These are phyloP conservation scores for Cantharis rufa DNA, from an alignment of 2,888 invertebrate species.

Conservation along the genomic window DNA sequence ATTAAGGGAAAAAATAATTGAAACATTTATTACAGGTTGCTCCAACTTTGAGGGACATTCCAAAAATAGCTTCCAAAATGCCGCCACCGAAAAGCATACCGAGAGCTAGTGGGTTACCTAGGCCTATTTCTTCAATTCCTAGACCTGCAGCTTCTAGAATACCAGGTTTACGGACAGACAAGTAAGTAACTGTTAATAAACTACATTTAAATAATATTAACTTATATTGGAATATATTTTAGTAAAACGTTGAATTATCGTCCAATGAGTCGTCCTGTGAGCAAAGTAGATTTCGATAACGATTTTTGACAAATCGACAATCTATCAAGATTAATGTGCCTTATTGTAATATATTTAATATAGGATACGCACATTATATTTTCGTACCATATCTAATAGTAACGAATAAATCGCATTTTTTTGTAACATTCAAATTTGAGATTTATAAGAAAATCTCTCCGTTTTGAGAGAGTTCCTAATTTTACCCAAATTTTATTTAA, in stretches of 20 bases:
- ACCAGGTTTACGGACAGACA: slow-evolving; percentile 46
- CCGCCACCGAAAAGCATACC: slow-evolving; percentile 30
- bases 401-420: neutral
- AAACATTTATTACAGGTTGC: slow-evolving; percentile 14
- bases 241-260: neutral
- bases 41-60: slow-evolving; percentile 14
- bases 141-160: slow-evolving; percentile 48
- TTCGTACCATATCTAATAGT: neutral
- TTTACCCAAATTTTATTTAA: neutral
- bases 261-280: slow-evolving; percentile 15
- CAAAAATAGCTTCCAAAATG: slow-evolving; percentile 13
- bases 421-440: neutral
- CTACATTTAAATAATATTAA: neutral
- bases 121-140: slow-evolving; percentile 50
- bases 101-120: slow-evolving; percentile 49
- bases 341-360: slow-evolving; percentile 3
- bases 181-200: slow-evolving; percentile 26
- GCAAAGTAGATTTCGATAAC: slow-evolving; percentile 14
- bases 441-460: neutral
- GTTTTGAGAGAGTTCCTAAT: neutral
- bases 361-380: neutral
- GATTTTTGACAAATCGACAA: slow-evolving; percentile 21
- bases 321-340: slow-evolving; percentile 15
- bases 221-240: neutral
- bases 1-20: too few species aligned